These are phyloP conservation scores for Xenopus laevis DNA, from an alignment of 2,113 vertebrate genomes.

Conservation along the genomic window DNA sequence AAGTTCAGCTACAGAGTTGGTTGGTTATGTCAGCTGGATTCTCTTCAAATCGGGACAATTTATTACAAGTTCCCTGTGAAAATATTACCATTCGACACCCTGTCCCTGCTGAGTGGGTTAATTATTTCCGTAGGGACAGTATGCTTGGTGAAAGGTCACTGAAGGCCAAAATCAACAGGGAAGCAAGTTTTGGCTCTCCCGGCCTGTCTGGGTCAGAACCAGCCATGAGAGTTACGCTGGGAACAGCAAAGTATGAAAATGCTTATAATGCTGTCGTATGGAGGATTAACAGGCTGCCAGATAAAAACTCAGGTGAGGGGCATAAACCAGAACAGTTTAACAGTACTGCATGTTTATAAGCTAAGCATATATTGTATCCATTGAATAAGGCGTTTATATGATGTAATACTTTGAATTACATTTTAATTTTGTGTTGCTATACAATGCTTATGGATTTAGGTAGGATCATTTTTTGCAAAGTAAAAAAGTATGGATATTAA, in stretches of 20 bases:
- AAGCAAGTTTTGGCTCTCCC: constrained; percentile 78
- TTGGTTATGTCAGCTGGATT: constrained; percentile 80
- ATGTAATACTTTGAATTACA: too few species aligned
- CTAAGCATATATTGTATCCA: too few species aligned
- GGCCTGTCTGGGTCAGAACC: constrained; percentile 79
- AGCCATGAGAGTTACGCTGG: constrained; percentile 86
- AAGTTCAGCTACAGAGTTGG: constrained; percentile 88
- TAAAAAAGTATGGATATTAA: too few species aligned
- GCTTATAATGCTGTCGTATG: constrained; percentile 85
- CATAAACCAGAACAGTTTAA: too few species aligned
- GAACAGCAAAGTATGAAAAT: constrained; percentile 84
- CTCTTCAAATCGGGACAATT: constrained; percentile 75
- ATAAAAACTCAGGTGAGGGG: constrained; percentile 83
- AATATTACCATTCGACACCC: constrained; percentile 82
- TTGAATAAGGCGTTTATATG: too few species aligned
- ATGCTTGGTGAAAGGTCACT: constrained; percentile 81
- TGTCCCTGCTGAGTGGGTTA: constrained; percentile 79
- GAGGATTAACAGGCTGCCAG: constrained; percentile 81
- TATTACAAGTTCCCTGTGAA: constrained; percentile 81
- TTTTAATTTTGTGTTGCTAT: too few species aligned
- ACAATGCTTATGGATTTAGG: too few species aligned
- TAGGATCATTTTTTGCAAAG: too few species aligned
- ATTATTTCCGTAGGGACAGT: constrained; percentile 82
- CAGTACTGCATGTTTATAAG: too few species aligned
- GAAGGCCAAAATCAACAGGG: constrained; percentile 85